Conservation (phyloP, 2,797 vertebrate species). For the Trachops cirrhosus region DNA sequence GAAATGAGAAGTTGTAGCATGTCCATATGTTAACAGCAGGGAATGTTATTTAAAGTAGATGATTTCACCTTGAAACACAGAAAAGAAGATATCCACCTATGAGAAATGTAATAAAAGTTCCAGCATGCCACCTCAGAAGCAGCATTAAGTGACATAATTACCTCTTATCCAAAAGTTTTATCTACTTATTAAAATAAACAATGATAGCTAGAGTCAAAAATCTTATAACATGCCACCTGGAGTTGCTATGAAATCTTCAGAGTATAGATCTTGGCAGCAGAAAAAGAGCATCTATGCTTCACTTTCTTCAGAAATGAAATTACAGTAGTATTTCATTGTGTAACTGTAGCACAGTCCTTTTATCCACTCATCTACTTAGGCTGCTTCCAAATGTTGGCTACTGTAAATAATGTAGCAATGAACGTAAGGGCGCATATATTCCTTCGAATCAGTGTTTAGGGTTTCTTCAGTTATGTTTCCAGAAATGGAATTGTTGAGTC, state of each 20-base stretch:
- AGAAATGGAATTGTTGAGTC: background rate
- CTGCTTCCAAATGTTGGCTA: background rate
- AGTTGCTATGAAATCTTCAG: background rate
- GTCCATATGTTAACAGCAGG: background rate
- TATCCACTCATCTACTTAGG: background rate
- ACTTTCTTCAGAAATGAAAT: background rate
- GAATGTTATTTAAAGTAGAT: background rate
- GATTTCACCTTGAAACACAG: background rate
- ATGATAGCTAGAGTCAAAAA: background rate
- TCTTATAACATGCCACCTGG: background rate
- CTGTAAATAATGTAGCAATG: background rate
- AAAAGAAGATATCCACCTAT: background rate
- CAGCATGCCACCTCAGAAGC: background rate
- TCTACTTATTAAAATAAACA: background rate
- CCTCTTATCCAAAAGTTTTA: background rate
- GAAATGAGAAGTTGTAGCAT: slow-evolving; percentile 1
- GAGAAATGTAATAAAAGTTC: background rate
- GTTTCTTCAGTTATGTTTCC: background rate
- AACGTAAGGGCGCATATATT: background rate
- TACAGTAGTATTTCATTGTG: background rate
- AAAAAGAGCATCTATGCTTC: background rate
- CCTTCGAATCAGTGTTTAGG: background rate
- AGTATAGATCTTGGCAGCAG: background rate
- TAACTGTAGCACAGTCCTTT: background rate
- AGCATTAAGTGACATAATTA: background rate